Percentiles rank a stretch among this genome's conserved stretches.
Evolutionary conservation across 2,113 vertebrate genomes (phyloP).

Genomic region (Tetrax tetrax): DNA sequence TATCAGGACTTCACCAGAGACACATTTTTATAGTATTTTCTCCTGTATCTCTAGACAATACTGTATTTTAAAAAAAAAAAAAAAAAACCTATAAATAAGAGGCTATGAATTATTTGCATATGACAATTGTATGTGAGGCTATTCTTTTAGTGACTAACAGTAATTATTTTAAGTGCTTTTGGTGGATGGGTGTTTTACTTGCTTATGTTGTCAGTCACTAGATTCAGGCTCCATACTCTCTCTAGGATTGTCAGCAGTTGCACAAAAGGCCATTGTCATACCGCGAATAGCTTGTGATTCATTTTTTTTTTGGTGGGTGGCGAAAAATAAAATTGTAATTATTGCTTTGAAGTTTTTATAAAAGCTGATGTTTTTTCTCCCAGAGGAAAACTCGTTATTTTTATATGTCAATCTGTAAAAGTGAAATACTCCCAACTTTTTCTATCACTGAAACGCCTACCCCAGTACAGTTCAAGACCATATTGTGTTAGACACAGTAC

Average conservation of each 20-base stretch:
- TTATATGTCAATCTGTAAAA: neutral
- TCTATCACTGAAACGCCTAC: neutral
- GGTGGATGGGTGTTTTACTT: neutral
- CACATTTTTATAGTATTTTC: neutral
- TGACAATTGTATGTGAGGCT: neutral
- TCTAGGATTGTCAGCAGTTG: neutral
- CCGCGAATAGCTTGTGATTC: neutral
- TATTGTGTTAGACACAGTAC: neutral
- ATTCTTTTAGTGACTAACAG: neutral
- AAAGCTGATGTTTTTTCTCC: neutral
- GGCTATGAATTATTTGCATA: neutral
- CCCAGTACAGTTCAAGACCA: neutral
- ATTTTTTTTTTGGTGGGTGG: conserved; percentile 23
- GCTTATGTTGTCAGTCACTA: neutral
- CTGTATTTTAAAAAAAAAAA: neutral
- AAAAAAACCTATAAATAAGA: neutral
- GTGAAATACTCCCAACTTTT: neutral
- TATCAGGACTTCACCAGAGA: neutral
- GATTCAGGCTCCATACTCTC: neutral
- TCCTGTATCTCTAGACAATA: neutral
- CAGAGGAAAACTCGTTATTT: neutral
- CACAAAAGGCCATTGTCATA: neutral
- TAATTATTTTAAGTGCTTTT: neutral
- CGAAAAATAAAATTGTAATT: conserved; percentile 23
- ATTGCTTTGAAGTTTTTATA: neutral